Percentiles rank a stretch among this genome's conserved stretches.
phyloP scores from a whole-genome alignment of 35 echinoderm and acorn worm species.

The Diadema setosum region DNA sequence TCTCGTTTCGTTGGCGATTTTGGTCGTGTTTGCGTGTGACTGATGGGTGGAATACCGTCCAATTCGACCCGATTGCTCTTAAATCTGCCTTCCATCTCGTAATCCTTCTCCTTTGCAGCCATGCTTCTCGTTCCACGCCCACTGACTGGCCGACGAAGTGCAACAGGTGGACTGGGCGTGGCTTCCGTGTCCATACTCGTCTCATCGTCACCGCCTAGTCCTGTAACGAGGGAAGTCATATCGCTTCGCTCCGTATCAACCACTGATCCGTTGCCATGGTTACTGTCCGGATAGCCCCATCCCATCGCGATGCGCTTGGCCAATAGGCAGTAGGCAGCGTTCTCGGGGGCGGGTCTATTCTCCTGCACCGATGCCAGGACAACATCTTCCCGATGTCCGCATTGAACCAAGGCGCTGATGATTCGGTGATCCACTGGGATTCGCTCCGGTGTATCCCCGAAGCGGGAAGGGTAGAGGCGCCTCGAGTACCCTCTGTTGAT shows the following conservation, averaged over 20 bases:
- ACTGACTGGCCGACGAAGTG: constrained; percentile 3
- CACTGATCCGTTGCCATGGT: not conserved
- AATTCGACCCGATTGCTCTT: not conserved
- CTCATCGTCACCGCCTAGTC: not conserved
- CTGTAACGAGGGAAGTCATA: not conserved
- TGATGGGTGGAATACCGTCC: not conserved
- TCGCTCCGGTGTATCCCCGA: not conserved
- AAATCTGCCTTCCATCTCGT: not conserved
- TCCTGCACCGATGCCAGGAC: constrained; percentile 28
- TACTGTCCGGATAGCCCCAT: constrained; percentile 78
- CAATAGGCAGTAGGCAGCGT: constrained; percentile 75
- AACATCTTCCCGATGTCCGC: constrained; percentile 32
- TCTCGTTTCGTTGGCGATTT: not conserved
- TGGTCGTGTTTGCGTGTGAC: not conserved
- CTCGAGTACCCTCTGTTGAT: constrained; percentile 70
- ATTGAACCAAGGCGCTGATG: constrained; percentile 39
- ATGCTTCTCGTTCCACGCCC: not conserved
- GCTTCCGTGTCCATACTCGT: not conserved
- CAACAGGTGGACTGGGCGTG: not conserved
- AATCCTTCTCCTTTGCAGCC: not conserved
- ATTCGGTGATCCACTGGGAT: constrained; percentile 29
- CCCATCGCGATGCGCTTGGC: constrained; percentile 63
- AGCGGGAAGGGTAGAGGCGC: constrained; percentile 27
- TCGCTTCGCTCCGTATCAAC: not conserved
- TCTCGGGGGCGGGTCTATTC: constrained; percentile 72